Conservation (phyloP, 1,140 invertebrate species). For the Cepaea nemoralis region DNA sequence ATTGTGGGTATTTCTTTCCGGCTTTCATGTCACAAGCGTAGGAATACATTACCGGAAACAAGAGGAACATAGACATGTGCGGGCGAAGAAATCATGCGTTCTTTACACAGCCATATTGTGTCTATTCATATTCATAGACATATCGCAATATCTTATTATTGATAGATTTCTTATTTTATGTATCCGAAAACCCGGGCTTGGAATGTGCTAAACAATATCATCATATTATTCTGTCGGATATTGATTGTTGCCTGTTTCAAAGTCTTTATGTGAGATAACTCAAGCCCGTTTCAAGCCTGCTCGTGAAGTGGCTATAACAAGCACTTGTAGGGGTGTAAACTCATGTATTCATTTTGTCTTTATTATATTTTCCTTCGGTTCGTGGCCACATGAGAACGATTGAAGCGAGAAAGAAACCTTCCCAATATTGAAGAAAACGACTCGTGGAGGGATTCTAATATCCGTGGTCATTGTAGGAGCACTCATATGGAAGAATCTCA, state of each 20-base stretch:
- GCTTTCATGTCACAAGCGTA: slow-evolving; percentile 1
- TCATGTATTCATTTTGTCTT: slow-evolving; percentile 40
- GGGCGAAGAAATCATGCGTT: not conserved
- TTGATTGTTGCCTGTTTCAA: slow-evolving; percentile 26
- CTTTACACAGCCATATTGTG: slow-evolving; percentile 14
- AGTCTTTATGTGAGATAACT: slow-evolving; percentile 36
- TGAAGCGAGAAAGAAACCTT: slow-evolving; percentile 30
- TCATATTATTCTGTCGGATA: not conserved
- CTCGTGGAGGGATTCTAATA: slow-evolving; percentile 37
- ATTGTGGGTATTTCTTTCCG: not conserved
- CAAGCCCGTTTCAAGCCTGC: slow-evolving; percentile 3
- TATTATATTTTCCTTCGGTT: slow-evolving; percentile 40
- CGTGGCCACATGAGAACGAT: slow-evolving; percentile 18
- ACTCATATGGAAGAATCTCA: slow-evolving; percentile 33
- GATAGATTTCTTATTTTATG: slow-evolving; percentile 33
- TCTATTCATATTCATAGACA: slow-evolving; percentile 19
- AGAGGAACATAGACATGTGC: not conserved
- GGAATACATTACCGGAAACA: slow-evolving; percentile 11
- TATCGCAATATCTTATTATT: not conserved
- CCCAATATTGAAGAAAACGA: slow-evolving; percentile 40
- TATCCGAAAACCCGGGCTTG: slow-evolving; percentile 2
- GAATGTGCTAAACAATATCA: slow-evolving; percentile 27
- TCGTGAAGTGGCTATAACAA: slow-evolving; percentile 27
- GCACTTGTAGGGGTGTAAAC: slow-evolving; percentile 33
- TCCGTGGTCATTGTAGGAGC: slow-evolving; percentile 21